Base-by-base conservation (phyloP, 1,140 invertebrate genomes). In the Gryllus bimaculatus region DNA sequence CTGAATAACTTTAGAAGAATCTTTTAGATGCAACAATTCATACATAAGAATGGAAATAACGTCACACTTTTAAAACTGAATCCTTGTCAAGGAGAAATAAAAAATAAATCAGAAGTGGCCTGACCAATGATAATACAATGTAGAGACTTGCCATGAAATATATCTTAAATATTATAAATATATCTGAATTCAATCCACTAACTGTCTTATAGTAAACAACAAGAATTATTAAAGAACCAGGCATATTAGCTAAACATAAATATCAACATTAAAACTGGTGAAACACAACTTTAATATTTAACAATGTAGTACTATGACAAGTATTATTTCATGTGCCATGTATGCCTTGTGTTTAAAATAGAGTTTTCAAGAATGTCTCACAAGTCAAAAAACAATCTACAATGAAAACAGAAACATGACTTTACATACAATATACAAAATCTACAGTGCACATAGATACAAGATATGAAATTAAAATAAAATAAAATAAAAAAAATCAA, bases 291-390 rank as follows among this genome's bases (percentile, higher is more conserved):
- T 77, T 74, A 77, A 21, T 74, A 77, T 48, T 47, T 79, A 79
- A 79, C 79, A 79, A 75, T 79, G 39, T 75, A 79, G 75, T 77
- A 79, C 79, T 79, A 74, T 76, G 79, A 79, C 79, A 77, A 79
- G 76, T 77, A 79, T 77, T 79, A 76, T 48, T 74, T 79, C 47
- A 79, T 79, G 73, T 20, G 78, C 26, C 74, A 48, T 48, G 74
- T 75, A 75, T 47, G 73, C 48, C 47, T 75, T 74, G 78, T 12
- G 26, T 75, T 79, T 79, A 48, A 47, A 47, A 73, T 74, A 47
- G 39, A 39, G 26, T 39, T 74, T 78, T 73, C 47, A 49, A 74
- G 21, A 47, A 74, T 47, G 12, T 21, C 5, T 39, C 6, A 8
- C 74, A 77, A 39, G 18, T 73, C 8, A 79, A 79, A n/a, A 49